Evolutionary conservation across 2,797 vertebrate genomes (phyloP).

Genomic region (Furcifer pardalis): DNA sequence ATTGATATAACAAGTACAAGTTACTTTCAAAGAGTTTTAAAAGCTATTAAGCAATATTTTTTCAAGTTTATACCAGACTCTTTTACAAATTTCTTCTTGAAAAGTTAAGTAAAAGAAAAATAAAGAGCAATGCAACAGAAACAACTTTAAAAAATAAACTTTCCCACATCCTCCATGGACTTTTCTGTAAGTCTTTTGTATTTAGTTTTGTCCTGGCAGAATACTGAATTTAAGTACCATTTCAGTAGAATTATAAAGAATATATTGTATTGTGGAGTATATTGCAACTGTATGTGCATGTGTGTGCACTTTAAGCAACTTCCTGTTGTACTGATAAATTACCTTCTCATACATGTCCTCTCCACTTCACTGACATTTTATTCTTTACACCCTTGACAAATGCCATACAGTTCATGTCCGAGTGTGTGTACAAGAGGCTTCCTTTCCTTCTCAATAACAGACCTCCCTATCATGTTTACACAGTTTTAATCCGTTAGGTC

Average conservation of each 20-base stretch:
- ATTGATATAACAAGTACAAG: too few relatives aligned
- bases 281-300: neutral
- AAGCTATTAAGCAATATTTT: too few relatives aligned
- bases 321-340: conserved; percentile 39
- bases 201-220: neutral
- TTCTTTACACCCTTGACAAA: conserved; percentile 40
- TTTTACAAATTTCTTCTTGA: too few relatives aligned
- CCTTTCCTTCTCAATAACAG: conserved; percentile 32
- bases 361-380: conserved; percentile 28
- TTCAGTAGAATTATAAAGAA: neutral
- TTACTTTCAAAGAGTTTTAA: too few relatives aligned
- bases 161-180: neutral
- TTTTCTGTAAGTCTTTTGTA: neutral
- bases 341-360: conserved; percentile 28
- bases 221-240: neutral
- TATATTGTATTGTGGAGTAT: neutral
- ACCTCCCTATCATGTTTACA: conserved; percentile 19
- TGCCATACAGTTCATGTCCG: conserved; percentile 25
- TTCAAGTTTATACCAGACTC: too few relatives aligned
- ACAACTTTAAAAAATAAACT: too few relatives aligned
- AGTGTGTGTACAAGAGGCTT: conserved; percentile 9
- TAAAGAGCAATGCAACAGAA: too few relatives aligned
- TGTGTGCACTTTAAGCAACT: conserved; percentile 40
- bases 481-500: conserved; percentile 36
- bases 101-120: too few relatives aligned